These are phyloP conservation scores for Sipha flava DNA, from an alignment of 1,140 invertebrate species.

Conservation along the genomic window DNA sequence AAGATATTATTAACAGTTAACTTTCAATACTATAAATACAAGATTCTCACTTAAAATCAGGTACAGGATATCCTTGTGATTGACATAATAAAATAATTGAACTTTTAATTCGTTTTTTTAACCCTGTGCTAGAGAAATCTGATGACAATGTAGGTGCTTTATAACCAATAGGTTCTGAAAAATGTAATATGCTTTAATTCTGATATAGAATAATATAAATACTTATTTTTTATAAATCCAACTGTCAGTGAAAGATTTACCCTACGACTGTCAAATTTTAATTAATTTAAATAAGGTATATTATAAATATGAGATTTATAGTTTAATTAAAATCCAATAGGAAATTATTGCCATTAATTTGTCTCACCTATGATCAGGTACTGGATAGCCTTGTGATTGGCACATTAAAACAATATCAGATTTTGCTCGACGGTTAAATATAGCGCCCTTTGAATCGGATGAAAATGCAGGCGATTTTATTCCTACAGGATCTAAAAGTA, in stretches of 20 bases:
- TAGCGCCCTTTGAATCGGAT: slow-evolving; percentile 43
- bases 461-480: slow-evolving; percentile 51
- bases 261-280: not conserved
- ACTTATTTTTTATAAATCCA: not conserved
- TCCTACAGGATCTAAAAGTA: slow-evolving; percentile 50
- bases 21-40: too few relatives aligned
- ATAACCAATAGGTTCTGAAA: slow-evolving; percentile 50
- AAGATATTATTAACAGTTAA: too few relatives aligned
- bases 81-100: slow-evolving; percentile 38
- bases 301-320: too few relatives aligned
- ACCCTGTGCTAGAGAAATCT: slow-evolving; percentile 42
- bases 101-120: slow-evolving; percentile 34
- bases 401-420: slow-evolving; percentile 52
- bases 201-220: not conserved
- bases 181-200: not conserved
- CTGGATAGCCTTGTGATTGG: slow-evolving; percentile 61
- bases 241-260: slow-evolving; percentile 1
- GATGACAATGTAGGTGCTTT: slow-evolving; percentile 51
- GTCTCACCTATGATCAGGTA: slow-evolving; percentile 58
- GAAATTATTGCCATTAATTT: not conserved
- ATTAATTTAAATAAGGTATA: not conserved
- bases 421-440: slow-evolving; percentile 47
- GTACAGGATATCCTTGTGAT: slow-evolving; percentile 46
- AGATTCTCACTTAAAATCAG: slow-evolving; percentile 46
- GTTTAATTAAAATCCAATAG: too few relatives aligned